These are phyloP conservation scores for Psephotus haematonotus DNA, from an alignment of 2,113 vertebrate species.

Conservation along the genomic window DNA sequence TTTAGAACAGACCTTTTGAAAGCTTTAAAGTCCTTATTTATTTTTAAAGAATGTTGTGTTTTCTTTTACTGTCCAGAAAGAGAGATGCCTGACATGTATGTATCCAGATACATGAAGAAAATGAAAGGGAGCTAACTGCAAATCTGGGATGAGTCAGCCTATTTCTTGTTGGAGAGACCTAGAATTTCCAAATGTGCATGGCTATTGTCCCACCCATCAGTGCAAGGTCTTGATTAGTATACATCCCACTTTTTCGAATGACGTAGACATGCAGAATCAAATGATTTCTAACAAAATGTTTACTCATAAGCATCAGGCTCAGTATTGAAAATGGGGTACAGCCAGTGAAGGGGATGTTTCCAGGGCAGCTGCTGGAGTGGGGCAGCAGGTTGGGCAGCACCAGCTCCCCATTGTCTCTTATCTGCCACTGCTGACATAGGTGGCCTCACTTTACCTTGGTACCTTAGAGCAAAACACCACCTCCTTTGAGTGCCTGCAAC, in stretches of 20 bases:
- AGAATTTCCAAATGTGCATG: background rate
- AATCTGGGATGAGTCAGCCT: background rate
- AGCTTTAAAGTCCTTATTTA: background rate
- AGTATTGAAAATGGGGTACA: background rate
- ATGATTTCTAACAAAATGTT: background rate
- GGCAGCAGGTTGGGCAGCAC: background rate
- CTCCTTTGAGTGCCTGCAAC: background rate
- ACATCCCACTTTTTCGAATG: background rate
- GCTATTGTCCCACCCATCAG: background rate
- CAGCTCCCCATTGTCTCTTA: accelerated
- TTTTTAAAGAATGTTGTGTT: background rate
- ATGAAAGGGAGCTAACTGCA: background rate
- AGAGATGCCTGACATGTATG: background rate
- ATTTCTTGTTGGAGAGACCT: background rate
- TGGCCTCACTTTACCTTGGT: background rate
- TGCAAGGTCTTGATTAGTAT: background rate
- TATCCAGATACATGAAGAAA: background rate
- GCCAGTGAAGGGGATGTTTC: background rate
- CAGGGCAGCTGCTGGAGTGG: background rate
- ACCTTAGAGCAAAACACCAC: background rate
- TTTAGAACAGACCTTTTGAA: background rate
- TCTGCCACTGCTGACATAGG: background rate
- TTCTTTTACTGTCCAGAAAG: background rate
- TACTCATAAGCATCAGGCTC: background rate
- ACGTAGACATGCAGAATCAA: accelerated